Conservation (phyloP, 2,797 vertebrate genomes). For the Characodon lateralis region DNA sequence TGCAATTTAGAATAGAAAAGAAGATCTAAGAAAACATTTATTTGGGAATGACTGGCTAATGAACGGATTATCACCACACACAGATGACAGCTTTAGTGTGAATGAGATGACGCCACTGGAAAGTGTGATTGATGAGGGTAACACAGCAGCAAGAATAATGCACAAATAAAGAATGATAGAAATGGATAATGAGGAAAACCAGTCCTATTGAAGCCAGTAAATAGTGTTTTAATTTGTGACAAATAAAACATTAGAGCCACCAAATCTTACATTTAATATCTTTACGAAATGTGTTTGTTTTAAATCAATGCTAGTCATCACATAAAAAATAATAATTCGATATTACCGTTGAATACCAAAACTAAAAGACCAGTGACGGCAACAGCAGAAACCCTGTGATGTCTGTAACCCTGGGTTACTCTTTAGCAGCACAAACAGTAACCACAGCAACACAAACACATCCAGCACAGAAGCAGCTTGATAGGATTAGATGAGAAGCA, state of each 20-base stretch:
- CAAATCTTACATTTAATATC: background rate
- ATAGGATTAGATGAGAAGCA: slow-evolving; percentile 10
- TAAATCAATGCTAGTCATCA: background rate
- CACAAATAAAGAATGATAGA: background rate
- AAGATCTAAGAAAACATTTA: background rate
- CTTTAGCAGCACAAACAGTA: slow-evolving; percentile 22
- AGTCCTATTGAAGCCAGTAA: background rate
- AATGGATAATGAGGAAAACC: background rate
- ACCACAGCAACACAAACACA: slow-evolving; percentile 50
- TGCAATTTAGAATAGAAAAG: background rate
- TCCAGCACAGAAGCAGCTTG: slow-evolving; percentile 4
- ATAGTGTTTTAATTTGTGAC: background rate
- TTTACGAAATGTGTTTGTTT: background rate
- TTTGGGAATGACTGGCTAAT: background rate
- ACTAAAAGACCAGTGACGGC: slow-evolving; percentile 7
- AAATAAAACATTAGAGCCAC: background rate
- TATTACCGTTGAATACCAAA: background rate
- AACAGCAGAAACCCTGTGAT: slow-evolving; percentile 39
- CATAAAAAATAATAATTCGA: background rate
- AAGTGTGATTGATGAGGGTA: background rate
- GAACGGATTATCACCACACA: background rate
- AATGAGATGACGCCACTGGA: background rate
- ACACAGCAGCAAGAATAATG: background rate
- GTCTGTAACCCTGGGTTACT: slow-evolving; percentile 50
- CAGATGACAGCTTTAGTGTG: too few relatives aligned